Base-by-base conservation (phyloP, 2,888 invertebrate species). In the Synanthedon tipuliformis region DNA sequence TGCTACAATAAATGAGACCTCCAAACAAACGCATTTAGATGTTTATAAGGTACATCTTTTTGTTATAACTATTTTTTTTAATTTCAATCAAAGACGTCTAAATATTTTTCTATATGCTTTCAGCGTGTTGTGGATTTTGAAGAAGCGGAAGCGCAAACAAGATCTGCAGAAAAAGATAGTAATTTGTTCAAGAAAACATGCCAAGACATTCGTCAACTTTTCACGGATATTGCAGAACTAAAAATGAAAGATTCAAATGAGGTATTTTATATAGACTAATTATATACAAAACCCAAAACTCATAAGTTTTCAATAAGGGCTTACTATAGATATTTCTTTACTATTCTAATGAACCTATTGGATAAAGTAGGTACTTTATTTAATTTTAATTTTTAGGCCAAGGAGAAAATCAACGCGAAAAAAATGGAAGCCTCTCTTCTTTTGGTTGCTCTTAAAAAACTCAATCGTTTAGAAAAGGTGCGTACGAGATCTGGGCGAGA, bases 401-500 rank as follows among this genome's bases (percentile, higher is more conserved):
- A 86, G 64, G 88, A 88, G 52, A 91, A 91, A 69, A 90, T 94
- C 7, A 88, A 88, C 54, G 89, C 92, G 53, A 90, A 93, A 63
- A 89, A 92, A 65, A 89, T 92, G 52, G 91, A 94, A 64, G 93
- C 93, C 0, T 92, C 93, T 0, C 78, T 96, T 52, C 89, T 92
- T 65, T 91, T 96, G 66, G 92, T 96, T n/a, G 89, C 93, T 53
- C 79, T 97, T 52, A 97, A 96, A 71, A 97, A 96, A 76, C 79
- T 97, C 1, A 98, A 98, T 78, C 90, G 97, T 16, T 86, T 96
- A 65, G 96, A 96, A 68, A 97, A 98, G 79, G 93, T 96, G 51
- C 90, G 95, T 3, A 93, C 95, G 41, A 93, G 95, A 65, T 90
- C 92, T 56, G 93, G 94, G 0, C 89, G 96, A 52, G 97, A 97